These are phyloP conservation scores for Philypnodon macrostomus DNA, from an alignment of 2,797 vertebrate species.

Conservation along the genomic window DNA sequence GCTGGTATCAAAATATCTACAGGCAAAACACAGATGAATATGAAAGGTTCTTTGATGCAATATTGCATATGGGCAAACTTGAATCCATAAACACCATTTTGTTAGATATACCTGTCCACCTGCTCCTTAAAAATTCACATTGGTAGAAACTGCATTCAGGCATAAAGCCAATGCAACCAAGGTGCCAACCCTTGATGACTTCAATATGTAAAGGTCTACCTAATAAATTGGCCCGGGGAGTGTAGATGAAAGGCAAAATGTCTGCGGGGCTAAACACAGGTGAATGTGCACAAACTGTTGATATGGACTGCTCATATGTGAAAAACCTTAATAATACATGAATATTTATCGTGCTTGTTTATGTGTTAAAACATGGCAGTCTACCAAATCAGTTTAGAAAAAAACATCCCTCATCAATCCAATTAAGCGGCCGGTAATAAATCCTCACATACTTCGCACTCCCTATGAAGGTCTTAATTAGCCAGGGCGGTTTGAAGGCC, in stretches of 20 bases:
- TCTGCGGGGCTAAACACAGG: neutral
- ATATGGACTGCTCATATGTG: too few relatives aligned
- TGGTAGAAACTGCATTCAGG: too few relatives aligned
- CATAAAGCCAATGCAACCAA: too few relatives aligned
- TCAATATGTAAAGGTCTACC: too few relatives aligned
- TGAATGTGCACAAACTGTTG: slow-evolving; percentile 7
- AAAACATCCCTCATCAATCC: slow-evolving; percentile 26
- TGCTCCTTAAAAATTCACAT: too few relatives aligned
- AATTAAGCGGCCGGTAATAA: slow-evolving; percentile 40
- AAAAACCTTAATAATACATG: too few relatives aligned
- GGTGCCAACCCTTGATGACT: too few relatives aligned
- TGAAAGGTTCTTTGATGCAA: too few relatives aligned
- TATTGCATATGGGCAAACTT: too few relatives aligned
- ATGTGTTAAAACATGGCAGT: neutral
- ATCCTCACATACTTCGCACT: slow-evolving; percentile 29
- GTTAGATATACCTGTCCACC: too few relatives aligned
- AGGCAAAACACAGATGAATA: slow-evolving; percentile 1
- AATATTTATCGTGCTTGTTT: slow-evolving; percentile 11
- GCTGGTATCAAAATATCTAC: slow-evolving; percentile 4
- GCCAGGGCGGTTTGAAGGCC: slow-evolving; percentile 29
- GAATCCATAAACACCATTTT: too few relatives aligned
- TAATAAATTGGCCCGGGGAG: too few relatives aligned
- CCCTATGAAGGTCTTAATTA: slow-evolving; percentile 49
- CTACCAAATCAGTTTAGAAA: slow-evolving; percentile 11
- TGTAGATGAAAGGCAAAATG: slow-evolving; percentile 1